Percentiles rank a stretch among this genome's conserved stretches.
Evolutionary conservation across 2,888 invertebrate species (phyloP).

Genomic region (Didymodactylos carnosus): DNA sequence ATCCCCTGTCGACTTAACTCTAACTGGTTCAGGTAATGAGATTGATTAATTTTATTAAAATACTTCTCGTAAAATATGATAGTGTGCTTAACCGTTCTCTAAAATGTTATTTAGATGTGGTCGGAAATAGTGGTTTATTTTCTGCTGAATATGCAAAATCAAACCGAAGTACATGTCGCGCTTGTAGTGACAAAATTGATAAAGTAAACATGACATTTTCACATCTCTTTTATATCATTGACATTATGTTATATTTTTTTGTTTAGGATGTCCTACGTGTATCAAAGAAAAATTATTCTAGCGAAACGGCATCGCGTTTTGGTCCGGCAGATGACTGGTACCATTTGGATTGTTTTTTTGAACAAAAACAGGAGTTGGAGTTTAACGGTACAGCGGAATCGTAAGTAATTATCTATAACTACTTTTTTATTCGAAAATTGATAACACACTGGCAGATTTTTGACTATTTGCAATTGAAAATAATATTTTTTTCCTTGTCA

Average conservation of each 20-base stretch:
- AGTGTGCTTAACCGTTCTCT: neutral
- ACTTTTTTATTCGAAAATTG: too few relatives aligned
- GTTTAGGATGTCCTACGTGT: slow-evolving; percentile 51
- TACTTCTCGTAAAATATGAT: too few relatives aligned
- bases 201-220: slow-evolving; percentile 42
- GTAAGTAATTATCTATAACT: slow-evolving; percentile 18
- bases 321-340: slow-evolving; percentile 73
- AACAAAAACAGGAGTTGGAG: slow-evolving; percentile 49
- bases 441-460: too few relatives aligned
- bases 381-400: slow-evolving; percentile 52
- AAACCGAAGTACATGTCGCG: slow-evolving; percentile 54
- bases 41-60: too few relatives aligned
- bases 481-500: too few relatives aligned
- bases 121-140: slow-evolving; percentile 42
- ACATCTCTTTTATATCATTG: neutral
- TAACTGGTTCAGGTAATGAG: too few relatives aligned
- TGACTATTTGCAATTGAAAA: too few relatives aligned
- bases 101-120: slow-evolving; percentile 12
- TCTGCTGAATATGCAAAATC: slow-evolving; percentile 66
- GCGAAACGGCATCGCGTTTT: slow-evolving; percentile 53
- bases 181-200: slow-evolving; percentile 62
- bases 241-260: slow-evolving; percentile 17
- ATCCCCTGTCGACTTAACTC: too few relatives aligned
- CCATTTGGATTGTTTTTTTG: slow-evolving; percentile 69
- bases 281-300: slow-evolving; percentile 62